Conservation (phyloP, 1,140 invertebrate species). For the Drosophila setifemur region DNA sequence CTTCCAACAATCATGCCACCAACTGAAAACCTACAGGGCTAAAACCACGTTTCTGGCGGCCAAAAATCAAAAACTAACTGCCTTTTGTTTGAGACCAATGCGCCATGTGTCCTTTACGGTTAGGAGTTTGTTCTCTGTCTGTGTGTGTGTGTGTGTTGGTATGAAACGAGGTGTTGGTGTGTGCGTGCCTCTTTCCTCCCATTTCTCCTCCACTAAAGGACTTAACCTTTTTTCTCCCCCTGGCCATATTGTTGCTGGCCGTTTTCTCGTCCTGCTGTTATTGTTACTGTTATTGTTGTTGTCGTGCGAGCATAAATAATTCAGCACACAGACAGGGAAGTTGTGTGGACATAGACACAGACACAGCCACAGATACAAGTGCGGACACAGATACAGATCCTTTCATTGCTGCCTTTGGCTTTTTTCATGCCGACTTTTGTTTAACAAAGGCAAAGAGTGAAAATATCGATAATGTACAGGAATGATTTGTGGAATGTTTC, state of each 20-base stretch:
- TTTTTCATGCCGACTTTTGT: conserved; percentile 29
- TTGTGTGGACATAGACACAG: conserved; percentile 14
- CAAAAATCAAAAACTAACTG: conserved; percentile 73
- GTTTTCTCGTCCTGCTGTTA: conserved; percentile 25
- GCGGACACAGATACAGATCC: conserved; percentile 12
- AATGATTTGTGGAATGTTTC: conserved; percentile 2
- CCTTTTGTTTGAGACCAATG: conserved; percentile 69
- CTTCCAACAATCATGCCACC: neutral
- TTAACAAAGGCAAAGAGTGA: neutral
- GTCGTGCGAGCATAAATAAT: conserved; percentile 68
- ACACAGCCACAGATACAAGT: conserved; percentile 1
- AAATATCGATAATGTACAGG: too few relatives aligned
- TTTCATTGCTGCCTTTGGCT: conserved; percentile 15
- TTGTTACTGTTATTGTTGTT: conserved; percentile 40
- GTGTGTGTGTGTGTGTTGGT: conserved; percentile 2
- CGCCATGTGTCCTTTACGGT: conserved; percentile 69
- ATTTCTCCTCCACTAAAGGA: conserved; percentile 6
- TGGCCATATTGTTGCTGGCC: conserved; percentile 60
- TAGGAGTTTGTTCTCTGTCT: conserved; percentile 25
- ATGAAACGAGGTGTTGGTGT: conserved; percentile 31
- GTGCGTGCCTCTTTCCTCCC: conserved; percentile 15
- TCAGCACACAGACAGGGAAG: conserved; percentile 30
- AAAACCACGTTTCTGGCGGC: conserved; percentile 41
- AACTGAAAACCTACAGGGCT: neutral
- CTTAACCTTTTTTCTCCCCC: conserved; percentile 61